Evolutionary conservation across 2,888 invertebrate species (phyloP).

Genomic region (Tribolium freemani): DNA sequence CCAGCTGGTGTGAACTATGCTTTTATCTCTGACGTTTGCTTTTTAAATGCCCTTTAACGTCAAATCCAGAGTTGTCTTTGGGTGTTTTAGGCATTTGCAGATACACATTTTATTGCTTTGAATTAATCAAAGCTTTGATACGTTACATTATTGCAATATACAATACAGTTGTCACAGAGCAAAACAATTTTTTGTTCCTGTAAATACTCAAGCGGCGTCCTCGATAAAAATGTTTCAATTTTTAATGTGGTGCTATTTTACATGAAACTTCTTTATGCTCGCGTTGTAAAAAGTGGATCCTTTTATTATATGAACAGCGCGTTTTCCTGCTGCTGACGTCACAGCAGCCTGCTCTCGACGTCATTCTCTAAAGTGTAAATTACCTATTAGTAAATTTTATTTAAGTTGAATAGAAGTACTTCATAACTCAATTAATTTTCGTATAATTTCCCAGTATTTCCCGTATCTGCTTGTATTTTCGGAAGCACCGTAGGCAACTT

Average conservation of each 20-base stretch:
- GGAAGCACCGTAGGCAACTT: background rate
- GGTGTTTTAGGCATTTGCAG: background rate
- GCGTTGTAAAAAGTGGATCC: background rate
- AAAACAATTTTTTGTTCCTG: slow-evolving; percentile 9
- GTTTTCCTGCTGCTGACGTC: slow-evolving; percentile 2
- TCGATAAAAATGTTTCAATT: slow-evolving; percentile 25
- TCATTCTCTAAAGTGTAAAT: slow-evolving; percentile 8
- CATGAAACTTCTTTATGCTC: slow-evolving; percentile 14
- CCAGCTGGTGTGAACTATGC: background rate
- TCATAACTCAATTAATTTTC: slow-evolving; percentile 18
- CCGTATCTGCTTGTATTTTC: slow-evolving; percentile 15
- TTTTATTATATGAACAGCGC: slow-evolving; percentile 4
- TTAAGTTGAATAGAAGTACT: slow-evolving; percentile 3
- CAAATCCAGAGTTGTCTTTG: background rate
- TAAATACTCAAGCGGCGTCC: background rate
- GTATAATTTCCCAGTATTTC: slow-evolving; percentile 19
- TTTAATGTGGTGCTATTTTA: slow-evolving; percentile 21
- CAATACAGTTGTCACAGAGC: background rate
- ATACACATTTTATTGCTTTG: background rate
- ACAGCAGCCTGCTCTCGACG: background rate
- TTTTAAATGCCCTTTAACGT: background rate
- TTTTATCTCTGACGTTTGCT: slow-evolving; percentile 12
- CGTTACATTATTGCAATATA: background rate
- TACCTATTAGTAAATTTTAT: slow-evolving; percentile 9
- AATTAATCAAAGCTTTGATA: slow-evolving; percentile 12